phyloP scores from a whole-genome alignment of 2,888 invertebrate species.

The Heliconius erato region DNA sequence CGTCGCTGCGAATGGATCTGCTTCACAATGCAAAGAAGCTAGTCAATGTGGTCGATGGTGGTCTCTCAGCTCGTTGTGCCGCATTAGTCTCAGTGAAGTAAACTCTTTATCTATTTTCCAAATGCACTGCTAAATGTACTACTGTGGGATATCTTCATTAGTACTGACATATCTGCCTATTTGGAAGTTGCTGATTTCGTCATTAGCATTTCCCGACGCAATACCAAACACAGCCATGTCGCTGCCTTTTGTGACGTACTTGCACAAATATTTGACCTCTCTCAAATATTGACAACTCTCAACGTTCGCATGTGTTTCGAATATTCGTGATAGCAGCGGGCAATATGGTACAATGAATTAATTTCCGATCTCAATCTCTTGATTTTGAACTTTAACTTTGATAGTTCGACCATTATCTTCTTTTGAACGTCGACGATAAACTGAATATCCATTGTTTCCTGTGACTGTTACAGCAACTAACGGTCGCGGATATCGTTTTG shows the following conservation, averaged over 20 bases:
- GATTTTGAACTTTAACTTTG: too few species aligned
- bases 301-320: constrained; percentile 52
- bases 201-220: constrained; percentile 54
- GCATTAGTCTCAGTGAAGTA: constrained; percentile 3
- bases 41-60: constrained; percentile 1
- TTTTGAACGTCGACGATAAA: constrained; percentile 53
- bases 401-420: constrained; percentile 50
- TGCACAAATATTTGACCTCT: constrained; percentile 54
- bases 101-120: constrained; percentile 51
- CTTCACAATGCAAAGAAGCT: too few species aligned
- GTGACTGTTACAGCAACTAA: constrained; percentile 53
- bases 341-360: constrained; percentile 22
- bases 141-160: constrained; percentile 51
- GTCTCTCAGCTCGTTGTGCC: neutral
- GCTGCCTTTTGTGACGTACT: constrained; percentile 69
- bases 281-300: constrained; percentile 52
- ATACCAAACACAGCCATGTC: constrained; percentile 64
- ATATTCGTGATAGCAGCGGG: constrained; percentile 34
- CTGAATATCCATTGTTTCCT: constrained; percentile 54
- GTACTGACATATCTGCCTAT: constrained; percentile 54
- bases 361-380: too few species aligned
- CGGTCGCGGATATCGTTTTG: constrained; percentile 53
- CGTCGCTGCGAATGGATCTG: too few species aligned
- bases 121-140: constrained; percentile 42
- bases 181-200: constrained; percentile 57